A percentile compares a stretch with the other conserved stretches of the same genome.
Conservation (phyloP, 2,888 invertebrate species). For the Tholera decimalis region DNA sequence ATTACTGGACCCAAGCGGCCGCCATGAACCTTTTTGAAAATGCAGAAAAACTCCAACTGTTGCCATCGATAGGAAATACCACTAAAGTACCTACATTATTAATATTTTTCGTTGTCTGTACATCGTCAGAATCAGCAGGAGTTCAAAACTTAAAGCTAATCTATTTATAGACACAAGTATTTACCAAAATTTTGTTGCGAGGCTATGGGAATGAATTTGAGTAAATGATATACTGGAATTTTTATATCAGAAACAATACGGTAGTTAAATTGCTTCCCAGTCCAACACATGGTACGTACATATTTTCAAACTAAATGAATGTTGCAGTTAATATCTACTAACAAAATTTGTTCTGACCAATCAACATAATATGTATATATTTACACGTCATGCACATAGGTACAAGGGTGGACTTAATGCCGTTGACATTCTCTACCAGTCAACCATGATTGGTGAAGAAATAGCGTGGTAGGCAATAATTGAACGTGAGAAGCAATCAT, state of each 20-base stretch:
- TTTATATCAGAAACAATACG: constrained; percentile 17
- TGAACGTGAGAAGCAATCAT: too few species aligned
- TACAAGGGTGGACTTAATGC: too few species aligned
- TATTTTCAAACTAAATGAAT: background rate
- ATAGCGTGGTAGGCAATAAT: too few species aligned
- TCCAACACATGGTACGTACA: background rate
- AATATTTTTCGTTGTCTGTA: background rate
- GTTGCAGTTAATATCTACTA: too few species aligned
- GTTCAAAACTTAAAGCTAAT: background rate
- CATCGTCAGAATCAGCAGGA: background rate
- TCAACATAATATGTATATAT: too few species aligned
- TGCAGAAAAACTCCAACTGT: background rate
- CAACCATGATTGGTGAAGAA: too few species aligned
- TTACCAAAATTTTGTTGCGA: background rate
- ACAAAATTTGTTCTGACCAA: background rate
- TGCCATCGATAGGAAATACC: background rate
- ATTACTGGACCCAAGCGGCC: too few species aligned
- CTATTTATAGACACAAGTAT: background rate
- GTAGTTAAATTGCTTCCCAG: background rate
- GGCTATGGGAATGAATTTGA: background rate
- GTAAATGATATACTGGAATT: constrained; percentile 23
- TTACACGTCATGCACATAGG: too few species aligned
- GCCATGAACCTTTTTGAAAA: background rate
- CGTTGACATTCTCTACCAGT: too few species aligned
- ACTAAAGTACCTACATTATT: background rate